Base-by-base conservation (phyloP, 2,888 invertebrate genomes). In the Gisinianus flammeolus region DNA sequence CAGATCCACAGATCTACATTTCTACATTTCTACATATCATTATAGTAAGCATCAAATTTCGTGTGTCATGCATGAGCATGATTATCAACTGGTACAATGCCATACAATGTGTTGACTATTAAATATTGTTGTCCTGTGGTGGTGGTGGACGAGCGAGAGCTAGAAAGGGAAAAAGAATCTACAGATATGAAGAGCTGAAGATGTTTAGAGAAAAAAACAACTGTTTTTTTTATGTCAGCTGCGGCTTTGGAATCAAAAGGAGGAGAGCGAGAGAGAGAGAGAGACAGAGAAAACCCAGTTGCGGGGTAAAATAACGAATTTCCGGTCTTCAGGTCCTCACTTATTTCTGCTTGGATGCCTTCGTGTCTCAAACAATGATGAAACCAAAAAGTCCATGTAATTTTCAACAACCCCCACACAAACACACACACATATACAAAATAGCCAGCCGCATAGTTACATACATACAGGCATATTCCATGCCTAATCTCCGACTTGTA, bases 311-410 rank as follows among this genome's bases (percentile, higher is more conserved):
- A 83, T 83, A 81, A 82, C 81, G 79, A 78, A 82, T 82, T 83
- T 83, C 83, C 83, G 82, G 83, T 62, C 28, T 44, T 44, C 44
- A 44, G 44, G 82, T 79, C 81, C 79, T 79, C 81, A 81, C 76
- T 83, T 83, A 81, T 83, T 79, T 80, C 77, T 79, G 82, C 80
- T 82, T 79, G 80, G 82, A 76, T 82, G 83, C 72, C 72, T 82
- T 75, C 78, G 69, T 64, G 54, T 78, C 72, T 72, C 26, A 62
- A 54, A 33, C 56, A 66, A 67, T 73, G 58, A 35, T 22, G 64
- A 58, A 69, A 69, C 12, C 0, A 56, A n/a, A 52, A 24, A 70
- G 54, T 28, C 70, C 70, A 70, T 70, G 54, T 70, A 54, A 54
- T 54, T 54, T 70, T 26, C n/a, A 62, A 62, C 62, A 28, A 62